Percentiles rank a stretch among this genome's conserved stretches.
Evolutionary conservation across 2,113 vertebrate genomes (phyloP).

Genomic region (Diphyllodes magnificus): DNA sequence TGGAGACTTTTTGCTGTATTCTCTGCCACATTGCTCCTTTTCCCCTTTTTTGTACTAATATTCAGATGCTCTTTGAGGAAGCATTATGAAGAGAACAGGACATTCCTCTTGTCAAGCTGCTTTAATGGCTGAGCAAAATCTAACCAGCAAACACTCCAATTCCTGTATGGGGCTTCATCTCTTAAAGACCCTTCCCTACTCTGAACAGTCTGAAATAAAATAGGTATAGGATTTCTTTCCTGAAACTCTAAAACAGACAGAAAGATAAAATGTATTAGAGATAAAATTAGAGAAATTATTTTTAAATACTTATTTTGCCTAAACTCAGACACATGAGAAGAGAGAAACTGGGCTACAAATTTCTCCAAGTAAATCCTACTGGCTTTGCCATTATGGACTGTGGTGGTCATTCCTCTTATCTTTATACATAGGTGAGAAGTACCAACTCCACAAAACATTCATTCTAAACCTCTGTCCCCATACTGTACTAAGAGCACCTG

Average conservation of each 20-base stretch:
- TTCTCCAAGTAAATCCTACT: background rate
- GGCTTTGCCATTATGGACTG: background rate
- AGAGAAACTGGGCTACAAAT: background rate
- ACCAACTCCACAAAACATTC: background rate
- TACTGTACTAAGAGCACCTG: accelerated
- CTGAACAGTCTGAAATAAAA: background rate
- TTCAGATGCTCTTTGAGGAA: background rate
- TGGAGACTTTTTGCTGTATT: background rate
- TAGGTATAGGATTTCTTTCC: background rate
- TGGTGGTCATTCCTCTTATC: background rate
- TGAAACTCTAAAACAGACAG: background rate
- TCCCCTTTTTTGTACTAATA: background rate
- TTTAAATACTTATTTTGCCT: background rate
- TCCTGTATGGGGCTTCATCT: background rate
- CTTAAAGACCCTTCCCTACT: background rate
- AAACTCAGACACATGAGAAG: background rate
- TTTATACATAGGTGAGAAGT: background rate
- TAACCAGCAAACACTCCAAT: background rate
- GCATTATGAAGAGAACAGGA: background rate
- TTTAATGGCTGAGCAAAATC: background rate
- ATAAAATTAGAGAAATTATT: background rate
- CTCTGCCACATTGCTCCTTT: background rate
- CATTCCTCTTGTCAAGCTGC: background rate
- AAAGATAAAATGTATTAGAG: background rate
- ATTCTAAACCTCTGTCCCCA: background rate